phyloP scores from a whole-genome alignment of 2,797 vertebrate species.

The Pangasius djambal region DNA sequence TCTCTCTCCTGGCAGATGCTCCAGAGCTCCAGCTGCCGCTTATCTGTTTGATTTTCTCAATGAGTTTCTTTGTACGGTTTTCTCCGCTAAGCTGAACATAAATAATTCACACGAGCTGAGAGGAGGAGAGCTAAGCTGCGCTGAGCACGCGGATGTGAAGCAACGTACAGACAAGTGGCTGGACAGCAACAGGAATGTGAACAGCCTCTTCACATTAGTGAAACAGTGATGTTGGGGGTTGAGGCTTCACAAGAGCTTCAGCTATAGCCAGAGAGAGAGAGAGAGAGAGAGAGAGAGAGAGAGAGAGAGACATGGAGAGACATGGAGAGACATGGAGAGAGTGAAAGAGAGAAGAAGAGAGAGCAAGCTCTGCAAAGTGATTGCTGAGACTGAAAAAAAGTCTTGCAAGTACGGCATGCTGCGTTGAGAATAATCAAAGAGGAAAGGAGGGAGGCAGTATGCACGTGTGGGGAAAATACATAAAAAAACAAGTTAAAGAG shows the following conservation, averaged over 20 bases:
- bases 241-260: conserved; percentile 44
- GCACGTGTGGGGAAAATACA: conserved; percentile 15
- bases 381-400: conserved; percentile 35
- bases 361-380: conserved; percentile 44
- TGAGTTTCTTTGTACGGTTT: conserved; percentile 43
- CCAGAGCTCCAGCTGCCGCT: conserved; percentile 46
- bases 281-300: conserved; percentile 42
- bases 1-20: conserved; percentile 51
- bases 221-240: conserved; percentile 28
- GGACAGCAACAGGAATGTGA: conserved; percentile 48
- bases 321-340: conserved; percentile 17
- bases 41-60: conserved; percentile 46
- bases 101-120: conserved; percentile 48
- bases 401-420: conserved; percentile 43
- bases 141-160: not conserved
- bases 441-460: conserved; percentile 23
- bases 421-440: conserved; percentile 51
- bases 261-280: conserved; percentile 40
- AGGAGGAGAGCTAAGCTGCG: conserved; percentile 19
- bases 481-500: conserved; percentile 41
- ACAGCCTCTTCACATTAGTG: conserved; percentile 39
- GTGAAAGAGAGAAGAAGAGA: conserved; percentile 5
- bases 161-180: not conserved
- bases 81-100: conserved; percentile 40
- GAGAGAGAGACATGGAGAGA: conserved; percentile 30